phyloP scores from a whole-genome alignment of 2,113 vertebrate genomes.

The Lepisosteus osseus region DNA sequence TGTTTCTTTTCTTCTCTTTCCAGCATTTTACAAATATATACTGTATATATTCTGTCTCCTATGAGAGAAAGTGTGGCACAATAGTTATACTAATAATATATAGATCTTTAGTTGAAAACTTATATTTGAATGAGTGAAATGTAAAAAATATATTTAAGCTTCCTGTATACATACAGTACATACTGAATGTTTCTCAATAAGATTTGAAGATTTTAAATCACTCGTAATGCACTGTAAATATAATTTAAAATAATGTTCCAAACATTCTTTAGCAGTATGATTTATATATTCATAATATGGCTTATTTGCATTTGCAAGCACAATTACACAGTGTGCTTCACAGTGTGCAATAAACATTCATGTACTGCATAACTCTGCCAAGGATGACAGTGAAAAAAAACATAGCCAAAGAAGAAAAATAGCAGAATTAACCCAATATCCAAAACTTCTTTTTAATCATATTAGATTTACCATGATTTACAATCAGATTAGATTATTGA shows the following conservation, averaged over 20 bases:
- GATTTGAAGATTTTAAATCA: neutral
- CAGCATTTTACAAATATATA: neutral
- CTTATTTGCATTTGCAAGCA: slow-evolving; percentile 25
- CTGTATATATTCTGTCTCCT: slow-evolving; percentile 15
- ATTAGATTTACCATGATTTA: slow-evolving; percentile 7
- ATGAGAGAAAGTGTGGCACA: slow-evolving; percentile 23
- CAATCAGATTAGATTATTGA: slow-evolving; percentile 8
- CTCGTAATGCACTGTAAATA: slow-evolving; percentile 1
- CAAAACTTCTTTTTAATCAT: neutral
- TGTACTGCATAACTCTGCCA: slow-evolving; percentile 2
- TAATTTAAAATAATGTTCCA: neutral
- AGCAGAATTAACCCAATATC: slow-evolving; percentile 5
- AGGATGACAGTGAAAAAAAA: slow-evolving; percentile 12
- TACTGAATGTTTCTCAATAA: slow-evolving; percentile 11
- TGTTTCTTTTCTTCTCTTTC: too few relatives aligned
- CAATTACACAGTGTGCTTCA: slow-evolving; percentile 14
- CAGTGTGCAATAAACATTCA: slow-evolving; percentile 9
- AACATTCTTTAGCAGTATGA: neutral
- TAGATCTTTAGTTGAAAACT: slow-evolving; percentile 32
- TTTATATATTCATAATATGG: neutral
- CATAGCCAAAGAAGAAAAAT: slow-evolving; percentile 18
- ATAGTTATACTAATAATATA: slow-evolving; percentile 41
- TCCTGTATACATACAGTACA: slow-evolving; percentile 5
- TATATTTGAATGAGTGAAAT: slow-evolving; percentile 22
- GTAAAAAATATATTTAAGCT: neutral